phyloP scores from a whole-genome alignment of 1,140 invertebrate species.

The Nautilus pompilius region DNA sequence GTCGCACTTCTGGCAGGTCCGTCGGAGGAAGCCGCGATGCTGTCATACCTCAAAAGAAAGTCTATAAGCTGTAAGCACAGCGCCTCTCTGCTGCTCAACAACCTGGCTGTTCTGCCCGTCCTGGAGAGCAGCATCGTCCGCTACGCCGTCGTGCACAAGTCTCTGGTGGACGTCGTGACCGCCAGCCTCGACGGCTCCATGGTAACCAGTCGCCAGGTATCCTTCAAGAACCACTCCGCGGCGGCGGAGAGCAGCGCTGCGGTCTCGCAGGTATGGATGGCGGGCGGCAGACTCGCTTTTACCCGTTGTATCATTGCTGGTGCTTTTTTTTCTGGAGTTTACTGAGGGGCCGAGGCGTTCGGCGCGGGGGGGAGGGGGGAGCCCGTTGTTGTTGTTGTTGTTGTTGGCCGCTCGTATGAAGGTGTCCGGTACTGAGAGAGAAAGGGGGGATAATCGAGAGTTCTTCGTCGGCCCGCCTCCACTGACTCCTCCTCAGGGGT shows the following conservation, averaged over 20 bases:
- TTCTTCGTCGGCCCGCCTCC: too few relatives aligned
- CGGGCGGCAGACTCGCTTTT: not conserved
- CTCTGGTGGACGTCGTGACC: slow-evolving; percentile 45
- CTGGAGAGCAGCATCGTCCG: slow-evolving; percentile 34
- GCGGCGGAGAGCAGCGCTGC: slow-evolving; percentile 33
- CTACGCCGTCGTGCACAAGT: slow-evolving; percentile 49
- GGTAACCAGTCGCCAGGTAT: slow-evolving; percentile 43
- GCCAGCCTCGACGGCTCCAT: slow-evolving; percentile 38
- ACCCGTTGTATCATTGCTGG: not conserved
- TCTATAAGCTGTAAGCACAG: slow-evolving; percentile 44
- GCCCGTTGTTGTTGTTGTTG: too few relatives aligned
- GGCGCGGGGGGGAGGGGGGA: too few relatives aligned
- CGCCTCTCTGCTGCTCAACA: slow-evolving; percentile 44
- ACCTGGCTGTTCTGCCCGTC: slow-evolving; percentile 37
- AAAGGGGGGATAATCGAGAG: too few relatives aligned
- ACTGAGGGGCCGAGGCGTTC: too few relatives aligned
- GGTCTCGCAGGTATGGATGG: slow-evolving; percentile 41
- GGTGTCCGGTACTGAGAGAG: too few relatives aligned
- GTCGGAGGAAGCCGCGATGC: too few relatives aligned
- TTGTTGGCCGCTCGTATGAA: too few relatives aligned
- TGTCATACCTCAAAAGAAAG: slow-evolving; percentile 48
- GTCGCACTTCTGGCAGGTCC: too few relatives aligned
- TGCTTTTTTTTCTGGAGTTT: too few relatives aligned
- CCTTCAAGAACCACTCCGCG: slow-evolving; percentile 50
- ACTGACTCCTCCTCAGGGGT: too few relatives aligned